Evolutionary conservation across 37 sponge, comb jelly and placozoan species (phyloP).

Genomic region (Spongia lamella): DNA sequence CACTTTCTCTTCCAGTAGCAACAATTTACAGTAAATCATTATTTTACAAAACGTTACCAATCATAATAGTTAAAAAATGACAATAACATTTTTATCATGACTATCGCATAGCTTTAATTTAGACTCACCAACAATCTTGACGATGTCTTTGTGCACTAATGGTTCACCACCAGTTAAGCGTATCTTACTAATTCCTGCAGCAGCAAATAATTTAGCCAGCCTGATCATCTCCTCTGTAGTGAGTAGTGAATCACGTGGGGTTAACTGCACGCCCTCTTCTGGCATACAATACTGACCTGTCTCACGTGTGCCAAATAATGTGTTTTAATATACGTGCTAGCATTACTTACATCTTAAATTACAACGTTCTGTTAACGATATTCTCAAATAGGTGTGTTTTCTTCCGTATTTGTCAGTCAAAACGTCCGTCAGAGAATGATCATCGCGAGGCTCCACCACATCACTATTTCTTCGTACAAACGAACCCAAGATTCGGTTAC

Average conservation of each 20-base stretch:
- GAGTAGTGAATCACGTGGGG: conserved; percentile 61
- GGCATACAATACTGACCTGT: conserved; percentile 99
- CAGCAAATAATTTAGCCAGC: conserved; percentile 72
- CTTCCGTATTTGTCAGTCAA: conserved; percentile 80
- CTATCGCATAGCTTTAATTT: too few species aligned
- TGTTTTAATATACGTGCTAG: background rate
- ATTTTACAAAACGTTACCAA: too few species aligned
- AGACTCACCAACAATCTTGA: conserved; percentile 72
- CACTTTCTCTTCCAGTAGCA: too few species aligned
- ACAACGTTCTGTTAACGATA: conserved; percentile 96
- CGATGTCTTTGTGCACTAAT: conserved; percentile 81
- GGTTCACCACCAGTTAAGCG: conserved; percentile 98
- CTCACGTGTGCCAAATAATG: too few species aligned
- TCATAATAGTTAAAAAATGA: too few species aligned
- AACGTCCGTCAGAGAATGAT: background rate
- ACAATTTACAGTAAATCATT: too few species aligned
- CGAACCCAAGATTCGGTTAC: too few species aligned
- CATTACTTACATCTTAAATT: conserved; percentile 90
- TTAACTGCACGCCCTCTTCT: conserved; percentile 85
- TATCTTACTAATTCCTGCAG: conserved; percentile 86
- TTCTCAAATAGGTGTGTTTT: conserved; percentile 86
- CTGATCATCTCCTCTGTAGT: conserved; percentile 65
- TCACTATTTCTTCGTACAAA: too few species aligned
- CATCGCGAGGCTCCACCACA: too few species aligned
- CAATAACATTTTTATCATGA: too few species aligned